Conservation (phyloP, 2,888 invertebrate species). For the Axea sp. region DNA sequence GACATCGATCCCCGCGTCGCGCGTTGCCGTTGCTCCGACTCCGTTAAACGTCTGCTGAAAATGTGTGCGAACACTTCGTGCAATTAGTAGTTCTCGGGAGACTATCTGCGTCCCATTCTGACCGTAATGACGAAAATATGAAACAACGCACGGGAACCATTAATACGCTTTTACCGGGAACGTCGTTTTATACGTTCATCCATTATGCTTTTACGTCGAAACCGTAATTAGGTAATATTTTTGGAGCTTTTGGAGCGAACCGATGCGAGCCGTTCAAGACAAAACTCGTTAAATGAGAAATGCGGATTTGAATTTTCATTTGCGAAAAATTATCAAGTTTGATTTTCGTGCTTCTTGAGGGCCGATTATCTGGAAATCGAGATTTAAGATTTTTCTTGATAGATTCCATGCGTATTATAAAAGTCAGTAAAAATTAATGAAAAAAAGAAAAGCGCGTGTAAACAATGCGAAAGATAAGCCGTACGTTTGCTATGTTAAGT, state of each 20-base stretch:
- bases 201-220: constrained; percentile 33
- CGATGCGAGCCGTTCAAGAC: constrained; percentile 2
- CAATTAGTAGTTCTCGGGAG: constrained; percentile 74
- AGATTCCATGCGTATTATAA: too few relatives aligned
- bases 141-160: constrained; percentile 36
- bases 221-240: constrained; percentile 32
- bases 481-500: too few relatives aligned
- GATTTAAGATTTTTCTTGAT: too few relatives aligned
- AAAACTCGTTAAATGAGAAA: constrained; percentile 1
- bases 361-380: too few relatives aligned
- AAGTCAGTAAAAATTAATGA: too few relatives aligned
- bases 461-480: too few relatives aligned
- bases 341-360: too few relatives aligned
- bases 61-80: constrained; percentile 71
- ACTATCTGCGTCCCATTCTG: constrained; percentile 61
- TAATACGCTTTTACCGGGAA: constrained; percentile 26
- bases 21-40: constrained; percentile 29
- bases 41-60: constrained; percentile 60
- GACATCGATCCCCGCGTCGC: constrained; percentile 60
- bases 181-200: constrained; percentile 25
- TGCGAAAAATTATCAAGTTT: too few relatives aligned
- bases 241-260: constrained; percentile 17
- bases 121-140: constrained; percentile 47
- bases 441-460: too few relatives aligned
- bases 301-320: too few relatives aligned